phyloP scores from a whole-genome alignment of 2,113 vertebrate genomes.

The Rhea pennata region DNA sequence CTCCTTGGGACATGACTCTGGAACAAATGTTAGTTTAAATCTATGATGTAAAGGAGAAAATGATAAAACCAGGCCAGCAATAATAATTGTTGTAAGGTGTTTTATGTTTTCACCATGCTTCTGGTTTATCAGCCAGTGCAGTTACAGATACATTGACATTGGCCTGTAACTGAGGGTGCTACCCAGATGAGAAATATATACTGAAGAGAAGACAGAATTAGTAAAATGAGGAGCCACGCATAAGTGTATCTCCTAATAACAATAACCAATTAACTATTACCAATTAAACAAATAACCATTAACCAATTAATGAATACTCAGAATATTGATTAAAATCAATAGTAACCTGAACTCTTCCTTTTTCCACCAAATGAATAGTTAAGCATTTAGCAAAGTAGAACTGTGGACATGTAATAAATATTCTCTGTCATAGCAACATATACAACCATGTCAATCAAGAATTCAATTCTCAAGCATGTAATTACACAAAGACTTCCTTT shows the following conservation, averaged over 20 bases:
- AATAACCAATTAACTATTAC: neutral
- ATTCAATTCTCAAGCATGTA: neutral
- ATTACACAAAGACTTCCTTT: neutral
- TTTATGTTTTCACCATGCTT: neutral
- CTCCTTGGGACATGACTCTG: neutral
- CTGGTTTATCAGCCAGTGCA: neutral
- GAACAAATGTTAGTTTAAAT: constrained; percentile 32
- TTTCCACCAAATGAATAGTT: neutral
- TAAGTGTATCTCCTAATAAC: neutral
- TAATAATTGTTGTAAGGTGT: constrained; percentile 4
- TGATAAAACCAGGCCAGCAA: neutral
- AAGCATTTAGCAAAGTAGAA: neutral
- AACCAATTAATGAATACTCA: neutral
- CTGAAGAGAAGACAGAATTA: neutral
- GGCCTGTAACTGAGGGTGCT: neutral
- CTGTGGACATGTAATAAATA: neutral
- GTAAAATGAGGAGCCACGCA: neutral
- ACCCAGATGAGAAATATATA: neutral
- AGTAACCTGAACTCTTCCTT: neutral
- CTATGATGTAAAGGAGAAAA: neutral
- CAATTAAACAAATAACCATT: neutral
- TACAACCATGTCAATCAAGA: neutral
- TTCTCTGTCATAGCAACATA: neutral
- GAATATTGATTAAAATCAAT: neutral
- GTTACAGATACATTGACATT: neutral